Evolutionary conservation across 2,888 invertebrate genomes (phyloP), one percentile per base, ranked within the genome.

Genomic region (Ophion obscuratus): DNA sequence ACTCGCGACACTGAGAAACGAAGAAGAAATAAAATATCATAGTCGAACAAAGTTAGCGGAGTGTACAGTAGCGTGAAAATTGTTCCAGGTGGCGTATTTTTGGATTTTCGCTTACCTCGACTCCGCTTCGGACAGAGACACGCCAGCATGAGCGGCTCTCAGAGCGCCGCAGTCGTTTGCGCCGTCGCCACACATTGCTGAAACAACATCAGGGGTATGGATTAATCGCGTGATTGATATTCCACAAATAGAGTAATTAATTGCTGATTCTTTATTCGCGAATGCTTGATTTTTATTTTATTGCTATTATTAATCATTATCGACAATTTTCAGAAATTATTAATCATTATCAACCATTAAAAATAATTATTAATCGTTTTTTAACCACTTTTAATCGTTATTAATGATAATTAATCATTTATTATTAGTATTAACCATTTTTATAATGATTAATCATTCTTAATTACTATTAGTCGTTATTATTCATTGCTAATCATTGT

Each of bases 141-240:
- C 96, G 36, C 98, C 98, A 47, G 97, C 97, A 92, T 98, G 97
- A 0, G 98, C 98, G 14, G 97, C 97, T 94, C 97, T 97, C 76
- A 98, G 94, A 4, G 98, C 98, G 67, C 98, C 98, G 93, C 98
- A 98, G 94, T 98, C 98, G 94, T 98, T 97, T 40, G 97, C 97
- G 47, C 97, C 97, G 92, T 97, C 97, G 40, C 96, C 97, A 92
- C 96, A 96, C 96, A 96, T 96, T 77, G 92, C 95, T 94, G 88
- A 10, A 68, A 11, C 5, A 44, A 11, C 5, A 44, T 44, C n/a
- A 20, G 44, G 36, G 20, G 2, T n/a, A 31, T 14, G 10, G 53
- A 27, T 53, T 53, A 9, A 27, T 70, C 1, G 4, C 10, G 7
- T 20, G 17, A 61, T 67, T 44, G 0, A 0, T 20, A 11, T 11